Evolutionary conservation across 1,140 invertebrate species (phyloP), one percentile per base, ranked within the genome.

Genomic region (Dysdera silvatica): DNA sequence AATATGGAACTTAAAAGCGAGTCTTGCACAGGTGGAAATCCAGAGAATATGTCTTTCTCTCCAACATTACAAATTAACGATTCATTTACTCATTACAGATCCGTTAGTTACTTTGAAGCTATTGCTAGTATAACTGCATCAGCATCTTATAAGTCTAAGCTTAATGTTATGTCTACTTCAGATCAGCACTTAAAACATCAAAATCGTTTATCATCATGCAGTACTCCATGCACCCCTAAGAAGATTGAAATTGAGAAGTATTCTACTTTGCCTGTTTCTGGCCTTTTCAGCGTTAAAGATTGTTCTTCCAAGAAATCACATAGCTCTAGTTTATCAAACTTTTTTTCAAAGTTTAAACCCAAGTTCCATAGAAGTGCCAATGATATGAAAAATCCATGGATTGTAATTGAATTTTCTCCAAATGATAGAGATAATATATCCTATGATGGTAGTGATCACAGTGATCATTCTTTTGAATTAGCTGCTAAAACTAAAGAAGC

Each of bases 191-290:
- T n/a, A n/a, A n/a, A n/a, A n/a, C n/a, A n/a, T n/a, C n/a, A n/a
- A n/a, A n/a, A n/a, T n/a, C n/a, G 51, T 6, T 20, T 61, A 32
- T 14, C 59, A 47, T 61, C 49, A 1, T 54, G 4, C 18, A 61
- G 59, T n/a, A 61, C 59, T n/a, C 59, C 59, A 6, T 61, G 59
- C 12, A 61, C 59, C 4, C 59, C 59, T 7, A 61, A 61, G 28
- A 61, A 54, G 23, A 61, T 61, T 20, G 59, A 61, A 20, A 61
- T 61, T 12, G 59, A 61, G 26, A 61, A 61, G 29, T 61, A 61
- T 35, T 61, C 59, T 8, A 61, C 59, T 14, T 35, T 61, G 20
- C 59, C 59, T 32, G 41, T 61, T 33, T 28, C n/a, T 7, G 24
- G n/a, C n/a, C n/a, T n/a, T n/a, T n/a, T 12, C 18, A 40, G 35